Base-by-base conservation (phyloP, 2,113 vertebrate species). In the Illadopsis cleaveri region DNA sequence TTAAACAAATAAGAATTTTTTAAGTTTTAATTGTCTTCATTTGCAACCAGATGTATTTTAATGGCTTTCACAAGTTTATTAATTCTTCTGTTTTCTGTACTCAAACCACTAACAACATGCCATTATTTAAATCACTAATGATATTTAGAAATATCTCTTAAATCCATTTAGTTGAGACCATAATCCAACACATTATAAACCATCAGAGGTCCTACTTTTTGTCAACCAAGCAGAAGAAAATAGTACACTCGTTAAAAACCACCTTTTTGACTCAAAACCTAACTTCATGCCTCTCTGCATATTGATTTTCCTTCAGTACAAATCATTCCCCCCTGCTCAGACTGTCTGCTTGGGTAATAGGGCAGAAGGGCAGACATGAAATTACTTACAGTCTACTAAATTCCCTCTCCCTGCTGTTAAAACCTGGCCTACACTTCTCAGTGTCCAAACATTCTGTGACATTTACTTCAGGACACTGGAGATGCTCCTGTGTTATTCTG, bases 301-400 rank as follows among this genome's bases (percentile, higher is more conserved):
- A 86, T n/a, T 50, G 54, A 88, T 90, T 57, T 91, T 75, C 27
- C 53, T 75, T 24, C 33, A 68, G 35, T 16, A 83, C 24, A 71
- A 75, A 86, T 68, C 44, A 82, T 10, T 15, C 9, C 40, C 30
- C 37, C 44, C 66, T 66, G 35, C 53, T 73, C 51, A 64, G 68
- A n/a, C 15, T 1, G 13, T 30, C 56, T 77, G 38, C 30, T 54
- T 18, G 12, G 45, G 62, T 84, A 89, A 83, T 3, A 83, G 56
- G 54, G 64, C 62, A 93, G 71, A 95, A 92, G 53, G 38, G 47
- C 54, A 93, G 71, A 88, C 64, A 78, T 4, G 4, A 84, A 86
- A 93, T 94, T 91, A 92, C 56, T 91, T 81, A 44, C 31, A 60
- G 94, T 84, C 91, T 94, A 53, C 69, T 72, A 71, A 94, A 82